phyloP scores from a whole-genome alignment of 35 echinoderm and acorn worm genomes.

The Apostichopus californicus region DNA sequence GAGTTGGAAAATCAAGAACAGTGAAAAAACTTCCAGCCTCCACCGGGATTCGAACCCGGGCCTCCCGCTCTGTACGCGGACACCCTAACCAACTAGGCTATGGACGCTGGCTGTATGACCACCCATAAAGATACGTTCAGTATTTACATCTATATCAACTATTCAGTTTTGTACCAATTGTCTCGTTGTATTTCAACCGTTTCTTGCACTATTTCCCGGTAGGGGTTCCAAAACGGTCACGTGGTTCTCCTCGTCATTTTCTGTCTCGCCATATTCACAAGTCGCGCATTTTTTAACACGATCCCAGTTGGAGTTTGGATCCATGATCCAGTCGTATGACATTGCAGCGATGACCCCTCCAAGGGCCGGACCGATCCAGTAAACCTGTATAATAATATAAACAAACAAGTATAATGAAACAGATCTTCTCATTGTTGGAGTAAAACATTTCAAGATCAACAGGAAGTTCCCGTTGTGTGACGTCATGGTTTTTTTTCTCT shows the following conservation, averaged over 20 bases:
- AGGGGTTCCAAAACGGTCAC: not conserved
- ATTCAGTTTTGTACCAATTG: not conserved
- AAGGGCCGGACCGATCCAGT: slow-evolving; percentile 86
- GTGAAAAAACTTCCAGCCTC: too few relatives aligned
- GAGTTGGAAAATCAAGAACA: too few relatives aligned
- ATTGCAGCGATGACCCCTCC: slow-evolving; percentile 76
- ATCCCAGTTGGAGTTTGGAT: slow-evolving; percentile 59
- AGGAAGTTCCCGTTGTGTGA: too few relatives aligned
- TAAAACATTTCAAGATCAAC: too few relatives aligned
- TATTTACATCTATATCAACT: too few relatives aligned
- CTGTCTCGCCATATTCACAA: slow-evolving; percentile 41
- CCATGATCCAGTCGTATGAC: slow-evolving; percentile 74
- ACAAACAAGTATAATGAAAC: not conserved
- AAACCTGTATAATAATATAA: slow-evolving; percentile 49
- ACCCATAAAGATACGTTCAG: too few relatives aligned
- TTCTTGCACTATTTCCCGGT: slow-evolving; percentile 9
- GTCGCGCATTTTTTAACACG: slow-evolving; percentile 64
- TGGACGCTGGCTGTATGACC: too few relatives aligned
- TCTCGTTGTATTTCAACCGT: not conserved
- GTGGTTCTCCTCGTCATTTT: slow-evolving; percentile 1
- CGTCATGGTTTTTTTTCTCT: too few relatives aligned
- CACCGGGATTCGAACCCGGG: too few relatives aligned
- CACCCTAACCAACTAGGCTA: too few relatives aligned
- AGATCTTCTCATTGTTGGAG: not conserved
- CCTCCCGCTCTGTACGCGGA: too few relatives aligned